Evolutionary conservation across 2,113 vertebrate species (phyloP), one percentile per base, ranked within the genome.

Genomic region (Cyanoderma ruficeps): DNA sequence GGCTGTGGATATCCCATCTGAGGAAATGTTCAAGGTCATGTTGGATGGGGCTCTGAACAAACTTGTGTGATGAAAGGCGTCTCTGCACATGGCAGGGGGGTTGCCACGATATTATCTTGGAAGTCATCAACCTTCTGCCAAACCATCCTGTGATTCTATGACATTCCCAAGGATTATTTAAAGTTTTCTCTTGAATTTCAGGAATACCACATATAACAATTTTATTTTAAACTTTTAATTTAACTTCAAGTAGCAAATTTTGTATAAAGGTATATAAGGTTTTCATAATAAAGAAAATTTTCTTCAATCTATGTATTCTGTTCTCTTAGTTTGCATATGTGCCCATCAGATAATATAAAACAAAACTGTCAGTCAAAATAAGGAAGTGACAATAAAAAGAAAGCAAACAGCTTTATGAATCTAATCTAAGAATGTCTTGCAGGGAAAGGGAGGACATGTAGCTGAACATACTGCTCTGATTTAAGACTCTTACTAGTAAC

Each of bases 51-150:
- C 31, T 72, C 7, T 60, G 46, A 68, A 41, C 8, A 68, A 68
- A 25, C 11, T 31, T 30, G 6, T 39, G 16, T 75, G 41, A 17
- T 35, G 24, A n/a, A 61, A 68, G 21, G 6, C 31, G 18, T 18
- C 23, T 23, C 20, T 75, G 39, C 7, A 20, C 28, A n/a, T 7
- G 19, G 13, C 24, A 41, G 13, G 3, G 10, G 3, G 1, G 1
- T 6, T 67, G 28, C 9, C 59, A 33, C 15, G 24, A 52, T 5
- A 20, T 39, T 13, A 46, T 60, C 39, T 37, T 46, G 22, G 37
- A 75, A 13, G 11, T 41, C 16, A 35, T 59, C 56, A 35, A 35
- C 5, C 17, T 68, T 60, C 53, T 52, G 25, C 16, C 25, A 83
- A 82, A 75, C 16, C 13, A 41, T 53, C n/a, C 39, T 13, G 6